Evolutionary conservation across 2,797 vertebrate genomes (phyloP).

Genomic region (Lerista edwardsae): DNA sequence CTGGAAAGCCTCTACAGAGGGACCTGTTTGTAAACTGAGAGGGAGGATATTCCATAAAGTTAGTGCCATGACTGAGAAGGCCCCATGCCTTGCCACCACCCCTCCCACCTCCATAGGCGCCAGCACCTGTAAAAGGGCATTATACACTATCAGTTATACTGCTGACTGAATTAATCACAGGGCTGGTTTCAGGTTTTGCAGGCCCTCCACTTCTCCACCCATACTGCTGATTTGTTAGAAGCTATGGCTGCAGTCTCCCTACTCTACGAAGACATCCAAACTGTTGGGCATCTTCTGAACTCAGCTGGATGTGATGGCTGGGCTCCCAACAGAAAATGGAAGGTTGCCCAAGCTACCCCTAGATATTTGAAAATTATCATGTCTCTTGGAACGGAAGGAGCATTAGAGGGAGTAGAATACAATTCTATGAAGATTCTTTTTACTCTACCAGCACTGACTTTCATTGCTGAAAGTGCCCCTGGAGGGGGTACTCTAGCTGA

Average conservation of each 20-base stretch:
- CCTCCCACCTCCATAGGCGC: too few species aligned
- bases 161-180: conserved; percentile 31
- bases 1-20: too few species aligned
- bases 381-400: too few species aligned
- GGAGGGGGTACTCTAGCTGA: too few species aligned
- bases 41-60: too few species aligned
- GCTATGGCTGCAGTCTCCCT: neutral
- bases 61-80: too few species aligned
- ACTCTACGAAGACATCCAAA: neutral
- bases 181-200: neutral
- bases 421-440: neutral
- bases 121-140: too few species aligned
- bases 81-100: too few species aligned
- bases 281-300: too few species aligned
- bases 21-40: too few species aligned
- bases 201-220: neutral
- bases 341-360: too few species aligned
- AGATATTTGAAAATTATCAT: too few species aligned
- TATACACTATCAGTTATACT: conserved; percentile 55
- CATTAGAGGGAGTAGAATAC: neutral
- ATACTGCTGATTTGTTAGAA: neutral
- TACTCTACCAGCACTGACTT: neutral
- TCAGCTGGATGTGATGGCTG: neutral
- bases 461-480: neutral
- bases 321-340: neutral